Conservation (phyloP, 2,797 vertebrate species). For the Hemibagrus guttatus region DNA sequence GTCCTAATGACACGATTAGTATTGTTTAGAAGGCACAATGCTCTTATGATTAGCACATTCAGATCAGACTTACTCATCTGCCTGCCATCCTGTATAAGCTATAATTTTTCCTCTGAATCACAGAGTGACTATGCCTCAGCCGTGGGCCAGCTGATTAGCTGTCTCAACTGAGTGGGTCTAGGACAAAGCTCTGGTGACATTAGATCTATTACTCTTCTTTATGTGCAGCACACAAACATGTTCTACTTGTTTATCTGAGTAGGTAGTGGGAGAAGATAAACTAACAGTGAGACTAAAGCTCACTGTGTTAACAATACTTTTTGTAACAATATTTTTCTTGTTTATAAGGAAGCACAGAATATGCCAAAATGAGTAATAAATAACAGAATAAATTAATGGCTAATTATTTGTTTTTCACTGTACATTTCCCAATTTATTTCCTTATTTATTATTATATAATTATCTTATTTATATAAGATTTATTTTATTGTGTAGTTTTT, state of each 20-base stretch:
- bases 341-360: not conserved
- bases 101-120: slow-evolving; percentile 39
- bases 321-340: no score
- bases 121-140: slow-evolving; percentile 4
- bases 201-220: slow-evolving; percentile 1
- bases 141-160: slow-evolving; percentile 6
- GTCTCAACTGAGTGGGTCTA: not conserved
- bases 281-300: not conserved
- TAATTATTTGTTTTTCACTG: not conserved
- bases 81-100: slow-evolving; percentile 25
- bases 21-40: slow-evolving; percentile 34
- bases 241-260: not conserved
- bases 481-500: not conserved
- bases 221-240: not conserved
- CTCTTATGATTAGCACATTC: slow-evolving; percentile 38
- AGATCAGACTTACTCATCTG: slow-evolving; percentile 45
- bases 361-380: not conserved
- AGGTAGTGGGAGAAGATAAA: not conserved
- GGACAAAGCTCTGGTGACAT: not conserved
- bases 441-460: not conserved
- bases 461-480: not conserved
- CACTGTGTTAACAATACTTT: not conserved
- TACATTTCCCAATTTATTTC: not conserved
- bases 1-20: slow-evolving; percentile 13
- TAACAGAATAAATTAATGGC: not conserved